phyloP scores from a whole-genome alignment of 2,888 invertebrate genomes.

The Yponomeuta sedellus region DNA sequence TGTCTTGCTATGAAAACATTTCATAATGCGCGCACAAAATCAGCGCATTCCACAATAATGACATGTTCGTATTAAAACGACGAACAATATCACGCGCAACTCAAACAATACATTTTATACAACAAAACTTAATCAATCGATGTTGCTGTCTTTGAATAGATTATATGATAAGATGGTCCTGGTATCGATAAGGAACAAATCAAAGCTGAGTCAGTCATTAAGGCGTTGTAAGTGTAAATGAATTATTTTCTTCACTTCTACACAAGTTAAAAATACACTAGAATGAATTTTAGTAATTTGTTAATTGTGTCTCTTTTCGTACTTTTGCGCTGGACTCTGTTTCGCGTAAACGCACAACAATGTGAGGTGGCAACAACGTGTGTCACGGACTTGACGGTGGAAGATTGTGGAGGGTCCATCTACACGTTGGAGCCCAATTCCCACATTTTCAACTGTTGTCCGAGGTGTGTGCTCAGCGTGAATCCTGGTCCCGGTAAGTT shows the following conservation, averaged over 20 bases:
- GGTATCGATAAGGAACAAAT: background rate
- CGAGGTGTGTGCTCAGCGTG: slow-evolving; percentile 43
- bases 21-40: background rate
- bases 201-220: background rate
- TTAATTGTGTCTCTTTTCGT: background rate
- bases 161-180: background rate
- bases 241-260: background rate
- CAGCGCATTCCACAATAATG: slow-evolving; percentile 4
- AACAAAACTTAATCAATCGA: background rate
- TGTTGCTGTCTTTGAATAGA: background rate
- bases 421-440: slow-evolving; percentile 39
- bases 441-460: slow-evolving; percentile 59
- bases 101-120: background rate
- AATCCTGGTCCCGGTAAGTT: slow-evolving; percentile 19
- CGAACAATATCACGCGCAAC: background rate
- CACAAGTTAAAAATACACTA: background rate
- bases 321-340: background rate
- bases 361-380: slow-evolving; percentile 52
- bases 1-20: slow-evolving; percentile 1
- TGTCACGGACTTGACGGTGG: slow-evolving; percentile 47
- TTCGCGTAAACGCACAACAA: slow-evolving; percentile 22
- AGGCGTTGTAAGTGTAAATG: background rate
- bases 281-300: background rate
- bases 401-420: slow-evolving; percentile 37
- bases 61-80: background rate